Evolutionary conservation across 2,888 invertebrate species (phyloP).

Genomic region (Nephrotoma guestfalica): DNA sequence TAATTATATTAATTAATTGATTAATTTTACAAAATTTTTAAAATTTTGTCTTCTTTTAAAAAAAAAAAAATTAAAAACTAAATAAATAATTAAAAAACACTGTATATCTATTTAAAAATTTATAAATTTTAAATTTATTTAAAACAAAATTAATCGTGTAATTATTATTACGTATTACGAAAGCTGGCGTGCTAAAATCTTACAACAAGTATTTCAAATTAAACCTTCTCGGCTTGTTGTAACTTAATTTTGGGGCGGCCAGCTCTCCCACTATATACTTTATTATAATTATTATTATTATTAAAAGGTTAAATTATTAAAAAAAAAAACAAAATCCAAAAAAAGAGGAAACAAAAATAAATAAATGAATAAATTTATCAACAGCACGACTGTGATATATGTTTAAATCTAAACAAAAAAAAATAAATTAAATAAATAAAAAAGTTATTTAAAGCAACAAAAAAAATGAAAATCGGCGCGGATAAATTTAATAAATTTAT

Average conservation of each 20-base stretch:
- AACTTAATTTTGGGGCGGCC: background rate
- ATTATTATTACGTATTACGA: slow-evolving; percentile 1
- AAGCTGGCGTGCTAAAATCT: background rate
- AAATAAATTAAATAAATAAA: background rate
- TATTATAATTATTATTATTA: background rate
- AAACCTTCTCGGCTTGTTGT: background rate
- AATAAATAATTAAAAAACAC: slow-evolving; percentile 5
- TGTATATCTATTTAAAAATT: slow-evolving; percentile 1
- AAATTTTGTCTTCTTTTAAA: background rate
- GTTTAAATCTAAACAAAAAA: background rate
- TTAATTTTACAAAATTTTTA: background rate
- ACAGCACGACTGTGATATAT: slow-evolving; percentile 20
- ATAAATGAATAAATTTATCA: slow-evolving; percentile 12
- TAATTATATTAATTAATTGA: slow-evolving; percentile 1
- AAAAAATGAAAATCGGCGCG: background rate
- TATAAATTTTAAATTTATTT: background rate
- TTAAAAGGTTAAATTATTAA: background rate
- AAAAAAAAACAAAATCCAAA: background rate
- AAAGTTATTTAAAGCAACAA: background rate
- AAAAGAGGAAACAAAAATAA: background rate
- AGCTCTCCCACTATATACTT: background rate
- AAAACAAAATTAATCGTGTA: slow-evolving; percentile 1
- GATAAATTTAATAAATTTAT: background rate
- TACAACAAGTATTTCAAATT: background rate
- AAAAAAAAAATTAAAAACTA: slow-evolving; percentile 6